Percentiles rank a stretch among this genome's conserved stretches.
phyloP scores from a whole-genome alignment of 2,113 vertebrate genomes.

The Parus major region DNA sequence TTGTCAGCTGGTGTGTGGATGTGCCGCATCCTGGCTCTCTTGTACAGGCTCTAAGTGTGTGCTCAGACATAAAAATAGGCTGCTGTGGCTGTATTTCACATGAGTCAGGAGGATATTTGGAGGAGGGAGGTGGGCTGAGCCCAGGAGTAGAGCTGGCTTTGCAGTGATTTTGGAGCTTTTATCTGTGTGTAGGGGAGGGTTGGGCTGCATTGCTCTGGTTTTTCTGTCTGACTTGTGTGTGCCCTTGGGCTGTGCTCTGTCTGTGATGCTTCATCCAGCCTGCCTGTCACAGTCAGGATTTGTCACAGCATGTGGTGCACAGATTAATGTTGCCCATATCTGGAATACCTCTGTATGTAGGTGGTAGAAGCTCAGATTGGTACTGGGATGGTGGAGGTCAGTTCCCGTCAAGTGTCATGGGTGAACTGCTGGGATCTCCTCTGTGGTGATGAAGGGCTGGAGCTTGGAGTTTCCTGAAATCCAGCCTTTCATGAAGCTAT shows the following conservation, averaged over 20 bases:
- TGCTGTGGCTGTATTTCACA: background rate
- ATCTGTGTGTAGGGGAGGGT: background rate
- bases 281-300: background rate
- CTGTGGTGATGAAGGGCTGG: background rate
- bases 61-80: constrained; percentile 34
- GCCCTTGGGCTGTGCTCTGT: background rate
- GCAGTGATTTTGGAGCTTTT: background rate
- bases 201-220: background rate
- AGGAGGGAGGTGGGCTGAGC: constrained; percentile 43
- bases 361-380: background rate
- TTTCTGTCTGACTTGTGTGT: background rate
- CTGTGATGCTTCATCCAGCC: background rate
- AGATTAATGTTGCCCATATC: background rate
- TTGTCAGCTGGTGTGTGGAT: background rate
- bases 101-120: constrained; percentile 55
- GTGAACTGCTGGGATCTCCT: background rate
- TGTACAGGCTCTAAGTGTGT: background rate
- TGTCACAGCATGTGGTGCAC: background rate
- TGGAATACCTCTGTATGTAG: background rate
- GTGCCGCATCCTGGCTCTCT: background rate
- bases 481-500: background rate
- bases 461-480: background rate
- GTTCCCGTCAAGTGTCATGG: accelerated
- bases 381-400: background rate
- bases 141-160: background rate